Conservation (phyloP, 2,888 invertebrate species). For the Metalampra italica region DNA sequence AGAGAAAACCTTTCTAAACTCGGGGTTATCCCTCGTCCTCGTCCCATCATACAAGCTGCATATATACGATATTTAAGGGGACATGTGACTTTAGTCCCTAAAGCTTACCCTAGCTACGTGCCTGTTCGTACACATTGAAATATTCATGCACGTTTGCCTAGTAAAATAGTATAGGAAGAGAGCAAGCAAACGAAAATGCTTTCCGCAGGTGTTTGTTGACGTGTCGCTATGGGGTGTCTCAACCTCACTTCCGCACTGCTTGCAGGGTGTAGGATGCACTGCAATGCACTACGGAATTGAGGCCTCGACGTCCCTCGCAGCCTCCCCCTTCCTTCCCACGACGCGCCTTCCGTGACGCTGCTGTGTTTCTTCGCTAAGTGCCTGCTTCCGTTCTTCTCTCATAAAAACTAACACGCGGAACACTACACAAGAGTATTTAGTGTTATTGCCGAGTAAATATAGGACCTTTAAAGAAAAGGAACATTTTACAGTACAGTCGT, state of each 20-base stretch:
- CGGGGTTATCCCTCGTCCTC: too few relatives aligned
- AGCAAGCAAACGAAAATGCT: too few relatives aligned
- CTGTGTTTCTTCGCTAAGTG: slow-evolving; percentile 24
- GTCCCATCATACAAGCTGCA: too few relatives aligned
- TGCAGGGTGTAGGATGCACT: slow-evolving; percentile 91
- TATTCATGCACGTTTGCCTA: too few relatives aligned
- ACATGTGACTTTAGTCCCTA: too few relatives aligned
- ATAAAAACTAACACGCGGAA: slow-evolving; percentile 13
- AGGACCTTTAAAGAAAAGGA: slow-evolving; percentile 3
- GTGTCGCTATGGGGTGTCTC: slow-evolving; percentile 60
- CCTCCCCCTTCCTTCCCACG: slow-evolving; percentile 26
- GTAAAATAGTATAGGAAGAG: too few relatives aligned
- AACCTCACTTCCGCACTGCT: slow-evolving; percentile 96
- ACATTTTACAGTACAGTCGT: neutral
- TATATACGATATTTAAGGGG: too few relatives aligned
- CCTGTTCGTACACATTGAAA: too few relatives aligned
- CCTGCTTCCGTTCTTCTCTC: slow-evolving; percentile 21
- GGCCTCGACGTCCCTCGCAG: slow-evolving; percentile 74
- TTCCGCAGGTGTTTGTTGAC: slow-evolving; percentile 20
- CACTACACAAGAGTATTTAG: slow-evolving; percentile 8
- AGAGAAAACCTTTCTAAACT: too few relatives aligned
- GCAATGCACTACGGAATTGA: slow-evolving; percentile 99
- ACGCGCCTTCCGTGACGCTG: slow-evolving; percentile 17
- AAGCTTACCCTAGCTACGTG: too few relatives aligned
- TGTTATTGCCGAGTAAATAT: slow-evolving; percentile 4